Conservation (phyloP, 2,888 invertebrate species). For the Ophion obscuratus region DNA sequence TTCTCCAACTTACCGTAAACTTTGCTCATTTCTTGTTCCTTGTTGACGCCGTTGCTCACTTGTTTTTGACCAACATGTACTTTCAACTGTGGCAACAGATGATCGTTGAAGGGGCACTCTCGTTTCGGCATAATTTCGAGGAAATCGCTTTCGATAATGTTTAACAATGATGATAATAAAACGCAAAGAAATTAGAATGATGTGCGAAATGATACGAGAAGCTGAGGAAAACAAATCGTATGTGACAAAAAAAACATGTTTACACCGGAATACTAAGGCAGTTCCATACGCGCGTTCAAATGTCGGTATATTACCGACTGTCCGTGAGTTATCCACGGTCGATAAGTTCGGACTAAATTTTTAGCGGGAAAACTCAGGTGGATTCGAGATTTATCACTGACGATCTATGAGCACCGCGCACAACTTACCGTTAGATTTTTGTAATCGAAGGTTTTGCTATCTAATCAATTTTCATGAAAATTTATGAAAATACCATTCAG, state of each 20-base stretch:
- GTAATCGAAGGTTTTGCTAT: too few species aligned
- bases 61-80: slow-evolving; percentile 77
- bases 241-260: slow-evolving; percentile 7
- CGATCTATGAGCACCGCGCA: background rate
- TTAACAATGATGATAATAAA: background rate
- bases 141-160: background rate
- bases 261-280: background rate
- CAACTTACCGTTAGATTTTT: too few species aligned
- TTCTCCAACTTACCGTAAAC: slow-evolving; percentile 78
- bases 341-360: background rate
- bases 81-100: slow-evolving; percentile 77
- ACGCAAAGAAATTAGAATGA: background rate
- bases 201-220: background rate
- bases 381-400: background rate
- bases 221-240: slow-evolving; percentile 17
- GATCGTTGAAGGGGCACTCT: slow-evolving; percentile 75
- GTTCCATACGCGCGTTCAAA: background rate
- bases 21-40: slow-evolving; percentile 76
- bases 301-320: background rate
- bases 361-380: background rate
- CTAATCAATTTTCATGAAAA: too few species aligned
- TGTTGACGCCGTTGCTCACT: slow-evolving; percentile 74
- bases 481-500: too few species aligned
- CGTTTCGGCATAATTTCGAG: slow-evolving; percentile 76
- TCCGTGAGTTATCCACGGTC: background rate